Evolutionary conservation across 2,888 invertebrate species (phyloP).

Genomic region (Meteorus cinctellus): DNA sequence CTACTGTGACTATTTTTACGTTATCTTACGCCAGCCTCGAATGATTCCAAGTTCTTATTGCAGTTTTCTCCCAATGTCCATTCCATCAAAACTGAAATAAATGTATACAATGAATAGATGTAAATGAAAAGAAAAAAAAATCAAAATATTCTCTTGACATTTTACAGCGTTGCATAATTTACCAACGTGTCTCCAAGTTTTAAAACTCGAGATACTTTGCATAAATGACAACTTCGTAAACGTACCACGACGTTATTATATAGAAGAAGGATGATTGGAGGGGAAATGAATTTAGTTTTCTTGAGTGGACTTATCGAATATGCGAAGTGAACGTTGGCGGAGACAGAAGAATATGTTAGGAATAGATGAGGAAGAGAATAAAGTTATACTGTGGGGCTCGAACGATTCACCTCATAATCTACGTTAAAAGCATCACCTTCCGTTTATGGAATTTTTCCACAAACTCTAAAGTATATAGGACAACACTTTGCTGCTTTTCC

Average conservation of each 20-base stretch:
- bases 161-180: slow-evolving; percentile 12
- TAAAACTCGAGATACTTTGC: slow-evolving; percentile 30
- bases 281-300: slow-evolving; percentile 54
- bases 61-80: neutral
- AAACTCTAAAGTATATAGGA: neutral
- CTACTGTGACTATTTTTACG: neutral
- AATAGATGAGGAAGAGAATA: neutral
- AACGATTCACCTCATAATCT: slow-evolving; percentile 60
- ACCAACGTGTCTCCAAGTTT: slow-evolving; percentile 4
- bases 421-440: slow-evolving; percentile 58
- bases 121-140: neutral
- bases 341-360: slow-evolving; percentile 7
- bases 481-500: neutral
- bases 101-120: neutral
- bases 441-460: slow-evolving; percentile 46
- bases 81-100: neutral
- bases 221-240: slow-evolving; percentile 43
- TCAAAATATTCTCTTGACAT: neutral
- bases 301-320: slow-evolving; percentile 58
- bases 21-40: neutral
- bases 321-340: slow-evolving; percentile 41
- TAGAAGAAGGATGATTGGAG: slow-evolving; percentile 19
- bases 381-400: neutral
- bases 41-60: neutral
- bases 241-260: slow-evolving; percentile 30